Evolutionary conservation across 2,888 invertebrate species (phyloP).

Genomic region (Philereme transversata): DNA sequence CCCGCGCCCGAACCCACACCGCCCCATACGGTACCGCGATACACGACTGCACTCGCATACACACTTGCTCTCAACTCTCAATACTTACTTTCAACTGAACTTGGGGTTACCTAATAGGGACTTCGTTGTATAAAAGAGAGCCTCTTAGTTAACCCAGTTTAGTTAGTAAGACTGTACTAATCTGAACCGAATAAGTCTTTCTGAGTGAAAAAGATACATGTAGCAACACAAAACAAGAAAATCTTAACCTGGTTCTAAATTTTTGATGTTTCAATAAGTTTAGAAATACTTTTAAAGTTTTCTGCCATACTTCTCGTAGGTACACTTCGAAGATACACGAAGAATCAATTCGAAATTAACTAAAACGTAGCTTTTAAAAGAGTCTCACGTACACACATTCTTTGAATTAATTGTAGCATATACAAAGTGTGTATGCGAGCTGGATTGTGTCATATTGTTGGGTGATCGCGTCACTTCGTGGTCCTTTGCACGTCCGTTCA

Average conservation of each 20-base stretch:
- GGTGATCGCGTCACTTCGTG: conserved; percentile 74
- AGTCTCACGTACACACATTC: neutral
- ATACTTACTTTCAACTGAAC: too few relatives aligned
- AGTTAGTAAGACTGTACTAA: too few relatives aligned
- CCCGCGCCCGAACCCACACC: conserved; percentile 43
- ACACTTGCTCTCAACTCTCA: conserved; percentile 10
- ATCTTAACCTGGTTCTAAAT: neutral
- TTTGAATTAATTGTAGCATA: neutral
- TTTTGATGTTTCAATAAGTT: neutral
- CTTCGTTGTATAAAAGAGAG: too few relatives aligned
- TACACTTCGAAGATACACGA: neutral
- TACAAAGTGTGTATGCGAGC: conserved; percentile 70
- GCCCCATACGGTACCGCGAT: conserved; percentile 34
- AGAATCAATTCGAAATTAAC: neutral
- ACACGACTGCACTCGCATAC: conserved; percentile 30
- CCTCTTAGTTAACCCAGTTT: too few relatives aligned
- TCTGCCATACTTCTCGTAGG: neutral
- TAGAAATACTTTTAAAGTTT: neutral
- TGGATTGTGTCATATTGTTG: conserved; percentile 65
- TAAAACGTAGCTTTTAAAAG: neutral
- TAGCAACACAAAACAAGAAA: neutral
- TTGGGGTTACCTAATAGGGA: too few relatives aligned
- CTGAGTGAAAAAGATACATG: neutral
- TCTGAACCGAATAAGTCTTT: neutral
- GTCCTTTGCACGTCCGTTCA: conserved; percentile 57